A percentile compares a stretch with the other conserved stretches of the same genome.
Conservation (phyloP, 1,140 invertebrate species). For the Drosophila pectinifera region DNA sequence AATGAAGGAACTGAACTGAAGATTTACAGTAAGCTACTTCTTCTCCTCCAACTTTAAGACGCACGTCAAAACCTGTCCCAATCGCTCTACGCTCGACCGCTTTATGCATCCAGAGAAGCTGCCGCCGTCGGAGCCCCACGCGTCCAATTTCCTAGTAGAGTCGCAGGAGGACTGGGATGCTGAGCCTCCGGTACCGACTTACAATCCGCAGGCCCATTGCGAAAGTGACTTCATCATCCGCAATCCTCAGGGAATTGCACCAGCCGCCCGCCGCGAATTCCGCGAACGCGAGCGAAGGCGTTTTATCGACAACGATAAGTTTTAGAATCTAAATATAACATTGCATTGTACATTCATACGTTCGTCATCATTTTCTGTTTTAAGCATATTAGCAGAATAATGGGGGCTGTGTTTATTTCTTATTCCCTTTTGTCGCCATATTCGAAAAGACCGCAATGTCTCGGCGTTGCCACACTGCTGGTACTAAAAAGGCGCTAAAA, state of each 20-base stretch:
- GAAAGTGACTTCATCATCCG: conserved; percentile 10
- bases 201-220: conserved; percentile 41
- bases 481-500: too few species aligned
- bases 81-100: background rate
- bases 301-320: background rate
- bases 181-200: conserved; percentile 31
- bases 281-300: conserved; percentile 35
- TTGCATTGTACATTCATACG: background rate
- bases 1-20: background rate
- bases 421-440: background rate
- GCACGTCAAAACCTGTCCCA: conserved; percentile 20
- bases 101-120: conserved; percentile 18
- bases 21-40: background rate
- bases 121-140: background rate
- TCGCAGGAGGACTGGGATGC: conserved; percentile 59
- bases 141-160: background rate
- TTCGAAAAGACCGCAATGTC: conserved; percentile 16
- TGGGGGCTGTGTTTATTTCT: background rate
- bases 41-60: background rate
- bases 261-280: conserved; percentile 18
- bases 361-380: too few species aligned
- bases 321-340: background rate
- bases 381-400: background rate
- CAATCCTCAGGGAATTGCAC: conserved; percentile 17
- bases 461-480: background rate